These are phyloP conservation scores for Otus sunia DNA, from an alignment of 2,113 vertebrate species.

Conservation along the genomic window DNA sequence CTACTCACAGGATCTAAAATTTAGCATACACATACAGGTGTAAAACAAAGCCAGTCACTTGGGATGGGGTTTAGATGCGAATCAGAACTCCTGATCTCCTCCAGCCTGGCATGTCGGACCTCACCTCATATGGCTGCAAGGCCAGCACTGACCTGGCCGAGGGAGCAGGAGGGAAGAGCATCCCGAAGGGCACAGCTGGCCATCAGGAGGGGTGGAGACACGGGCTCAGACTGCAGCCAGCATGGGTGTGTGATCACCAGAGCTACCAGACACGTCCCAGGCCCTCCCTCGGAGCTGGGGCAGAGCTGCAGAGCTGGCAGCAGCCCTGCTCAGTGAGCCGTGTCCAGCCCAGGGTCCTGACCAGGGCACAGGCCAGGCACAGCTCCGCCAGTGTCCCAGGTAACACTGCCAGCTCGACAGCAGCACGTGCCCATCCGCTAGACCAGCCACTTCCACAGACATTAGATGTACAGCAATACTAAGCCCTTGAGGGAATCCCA, in stretches of 20 bases:
- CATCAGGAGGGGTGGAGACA: background rate
- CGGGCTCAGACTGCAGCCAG: background rate
- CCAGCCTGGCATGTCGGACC: accelerated
- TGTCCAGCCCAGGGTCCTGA: background rate
- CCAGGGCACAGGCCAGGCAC: background rate
- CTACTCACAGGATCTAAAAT: background rate
- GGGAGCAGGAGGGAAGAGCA: background rate
- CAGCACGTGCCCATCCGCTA: accelerated
- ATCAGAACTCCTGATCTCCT: background rate
- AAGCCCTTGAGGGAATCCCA: background rate
- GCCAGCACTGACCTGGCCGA: accelerated
- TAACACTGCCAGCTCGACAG: accelerated
- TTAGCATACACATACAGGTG: background rate
- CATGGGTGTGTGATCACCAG: accelerated
- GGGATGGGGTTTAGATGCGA: background rate
- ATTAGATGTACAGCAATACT: accelerated
- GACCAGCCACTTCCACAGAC: background rate
- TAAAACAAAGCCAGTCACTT: background rate
- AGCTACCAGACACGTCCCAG: background rate
- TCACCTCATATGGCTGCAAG: accelerated
- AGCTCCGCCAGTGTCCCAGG: background rate
- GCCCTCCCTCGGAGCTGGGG: background rate
- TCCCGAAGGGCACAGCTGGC: background rate
- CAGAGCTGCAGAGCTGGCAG: background rate
- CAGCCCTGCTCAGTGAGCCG: background rate